phyloP scores from a whole-genome alignment of 2,888 invertebrate genomes.

The Melanostoma scalare region DNA sequence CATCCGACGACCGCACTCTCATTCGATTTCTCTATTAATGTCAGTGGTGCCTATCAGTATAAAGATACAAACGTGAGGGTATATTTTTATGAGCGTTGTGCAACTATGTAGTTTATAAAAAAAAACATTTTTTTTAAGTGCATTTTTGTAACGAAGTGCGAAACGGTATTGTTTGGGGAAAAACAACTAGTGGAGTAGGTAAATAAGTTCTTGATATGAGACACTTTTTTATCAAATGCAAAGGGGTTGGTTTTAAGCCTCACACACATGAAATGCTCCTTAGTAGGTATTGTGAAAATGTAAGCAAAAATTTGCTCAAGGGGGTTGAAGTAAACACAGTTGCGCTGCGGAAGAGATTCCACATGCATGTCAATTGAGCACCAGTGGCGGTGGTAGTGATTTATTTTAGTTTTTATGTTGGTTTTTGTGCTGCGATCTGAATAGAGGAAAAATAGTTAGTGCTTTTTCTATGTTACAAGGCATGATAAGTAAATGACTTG shows the following conservation, averaged over 20 bases:
- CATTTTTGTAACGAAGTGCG: conserved; percentile 25
- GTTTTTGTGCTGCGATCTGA: not conserved
- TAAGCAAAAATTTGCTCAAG: not conserved
- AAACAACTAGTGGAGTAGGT: conserved; percentile 38
- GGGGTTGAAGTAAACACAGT: not conserved
- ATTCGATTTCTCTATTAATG: conserved; percentile 21
- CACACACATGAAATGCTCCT: conserved; percentile 39
- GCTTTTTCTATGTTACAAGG: not conserved
- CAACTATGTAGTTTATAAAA: conserved; percentile 30
- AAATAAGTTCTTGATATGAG: conserved; percentile 47
- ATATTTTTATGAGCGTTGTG: not conserved
- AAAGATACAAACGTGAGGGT: conserved; percentile 6
- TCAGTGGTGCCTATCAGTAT: conserved; percentile 3
- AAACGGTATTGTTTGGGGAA: conserved; percentile 41
- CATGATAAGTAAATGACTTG: not conserved
- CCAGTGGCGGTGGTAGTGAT: conserved; percentile 39
- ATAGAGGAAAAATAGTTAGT: conserved; percentile 7
- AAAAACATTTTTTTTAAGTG: conserved; percentile 11
- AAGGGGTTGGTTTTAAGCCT: conserved; percentile 45
- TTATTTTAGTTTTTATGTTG: conserved; percentile 37
- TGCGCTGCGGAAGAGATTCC: not conserved
- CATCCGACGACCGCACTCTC: conserved; percentile 4
- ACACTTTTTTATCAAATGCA: conserved; percentile 20
- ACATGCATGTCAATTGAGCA: conserved; percentile 54
- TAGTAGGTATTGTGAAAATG: conserved; percentile 25